Conservation (phyloP, 2,888 invertebrate species). For the Eustalomyia histrio region DNA sequence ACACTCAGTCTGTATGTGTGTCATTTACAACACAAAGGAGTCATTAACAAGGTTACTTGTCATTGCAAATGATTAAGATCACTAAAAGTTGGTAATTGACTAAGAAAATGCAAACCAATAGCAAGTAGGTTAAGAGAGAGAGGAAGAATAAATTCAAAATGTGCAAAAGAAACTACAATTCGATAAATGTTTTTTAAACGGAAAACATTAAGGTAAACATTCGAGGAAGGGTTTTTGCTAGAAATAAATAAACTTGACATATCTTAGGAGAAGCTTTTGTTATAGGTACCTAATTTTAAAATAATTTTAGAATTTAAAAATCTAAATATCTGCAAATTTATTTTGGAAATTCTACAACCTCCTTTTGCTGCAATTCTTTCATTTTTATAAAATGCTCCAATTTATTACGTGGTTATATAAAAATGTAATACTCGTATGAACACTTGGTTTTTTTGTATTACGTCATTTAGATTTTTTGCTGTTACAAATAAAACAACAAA, state of each 20-base stretch:
- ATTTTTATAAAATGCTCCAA: slow-evolving; percentile 36
- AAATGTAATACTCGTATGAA: background rate
- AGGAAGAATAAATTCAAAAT: slow-evolving; percentile 3
- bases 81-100: slow-evolving; percentile 57
- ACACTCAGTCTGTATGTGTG: slow-evolving; percentile 33
- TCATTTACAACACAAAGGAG: slow-evolving; percentile 62
- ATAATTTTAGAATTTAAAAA: no score
- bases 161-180: background rate
- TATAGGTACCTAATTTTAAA: no score
- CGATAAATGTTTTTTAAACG: background rate
- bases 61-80: slow-evolving; percentile 64
- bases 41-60: slow-evolving; percentile 66
- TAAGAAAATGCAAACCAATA: slow-evolving; percentile 37
- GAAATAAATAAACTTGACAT: no score
- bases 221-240: no score
- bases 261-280: no score
- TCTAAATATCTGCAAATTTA: background rate
- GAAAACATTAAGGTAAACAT: background rate
- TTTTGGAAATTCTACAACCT: background rate
- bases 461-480: slow-evolving; percentile 54
- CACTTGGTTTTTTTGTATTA: slow-evolving; percentile 34
- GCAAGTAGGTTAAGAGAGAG: slow-evolving; percentile 22
- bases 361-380: slow-evolving; percentile 4
- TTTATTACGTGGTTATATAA: slow-evolving; percentile 18
- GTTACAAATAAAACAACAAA: slow-evolving; percentile 21